Base-by-base conservation (phyloP, 2,797 vertebrate species). In the Lagocephalus sceleratus region DNA sequence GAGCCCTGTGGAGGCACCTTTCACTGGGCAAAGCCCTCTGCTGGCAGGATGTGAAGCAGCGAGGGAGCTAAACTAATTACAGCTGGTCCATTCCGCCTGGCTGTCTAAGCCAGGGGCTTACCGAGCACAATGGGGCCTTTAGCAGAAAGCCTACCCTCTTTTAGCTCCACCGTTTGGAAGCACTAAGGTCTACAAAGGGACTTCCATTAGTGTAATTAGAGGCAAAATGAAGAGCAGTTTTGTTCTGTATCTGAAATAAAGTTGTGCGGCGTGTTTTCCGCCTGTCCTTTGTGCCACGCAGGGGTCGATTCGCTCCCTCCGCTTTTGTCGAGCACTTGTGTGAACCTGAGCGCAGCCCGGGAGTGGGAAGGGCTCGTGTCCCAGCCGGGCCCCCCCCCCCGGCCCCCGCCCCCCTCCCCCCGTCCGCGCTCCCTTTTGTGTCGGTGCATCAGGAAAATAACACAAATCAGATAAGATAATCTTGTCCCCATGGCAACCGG, bases 201-300 rank as follows among this genome's bases (percentile, higher is more conserved):
- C 79, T 79, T 88, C 85, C 88, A 91, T 91, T 90, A 89, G 86
- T 67, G 87, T 89, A 90, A 92, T 91, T 90, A 90, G 84, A 85
- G 76, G 83, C 59, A 77, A 81, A 89, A 88, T 85, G 68, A 88
- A 90, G 86, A 83, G 83, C 79, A 86, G 76, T 85, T 79, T 77
- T 79, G 72, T 79, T 81, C 73, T 67, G 76, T 69, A 73, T 78
- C 71, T 73, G 62, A 45, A 64, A 68, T 67, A 73, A 86, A 19
- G 81, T 85, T 85, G 77, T 86, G 83, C 76, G 80, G 60, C 67
- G 40, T 73, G 45, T 74, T 66, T 61, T 78, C 66, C 65, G 55
- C 71, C 60, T 19, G 49, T 68, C 52, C 65, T 70, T 57, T 68
- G 47, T 63, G 55, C 35, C 16, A 66, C 41, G 47, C 58, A 63